Conservation (phyloP, 2,888 invertebrate genomes). For the Drosophila mettleri region DNA sequence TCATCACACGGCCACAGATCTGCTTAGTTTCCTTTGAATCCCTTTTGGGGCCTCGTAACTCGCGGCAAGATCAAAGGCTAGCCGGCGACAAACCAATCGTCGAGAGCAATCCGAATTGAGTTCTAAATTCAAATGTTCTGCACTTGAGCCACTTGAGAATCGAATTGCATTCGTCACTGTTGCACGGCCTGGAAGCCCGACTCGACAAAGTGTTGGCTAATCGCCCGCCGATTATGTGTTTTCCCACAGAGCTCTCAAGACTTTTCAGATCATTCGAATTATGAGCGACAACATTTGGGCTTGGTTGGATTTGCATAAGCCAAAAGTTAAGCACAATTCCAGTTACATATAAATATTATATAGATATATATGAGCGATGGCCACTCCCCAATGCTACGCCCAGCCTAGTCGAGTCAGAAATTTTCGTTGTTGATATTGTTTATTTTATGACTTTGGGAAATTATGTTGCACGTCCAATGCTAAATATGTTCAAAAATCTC, state of each 20-base stretch:
- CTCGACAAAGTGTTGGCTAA: constrained; percentile 22
- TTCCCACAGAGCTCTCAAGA: constrained; percentile 14
- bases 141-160: constrained; percentile 53
- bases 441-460: constrained; percentile 63
- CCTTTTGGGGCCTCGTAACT: constrained; percentile 47
- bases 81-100: constrained; percentile 55
- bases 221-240: constrained; percentile 30
- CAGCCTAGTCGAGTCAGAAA: constrained; percentile 21
- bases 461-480: constrained; percentile 75
- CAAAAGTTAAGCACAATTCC: constrained; percentile 38
- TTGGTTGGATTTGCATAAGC: constrained; percentile 58
- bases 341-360: constrained; percentile 45
- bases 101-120: constrained; percentile 10
- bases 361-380: constrained; percentile 21
- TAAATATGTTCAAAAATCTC: constrained; percentile 75
- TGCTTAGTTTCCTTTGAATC: constrained; percentile 50
- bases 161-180: constrained; percentile 58
- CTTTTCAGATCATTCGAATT: constrained; percentile 34
- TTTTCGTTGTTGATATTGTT: constrained; percentile 26
- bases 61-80: constrained; percentile 60
- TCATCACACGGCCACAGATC: constrained; percentile 54
- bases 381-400: constrained; percentile 53
- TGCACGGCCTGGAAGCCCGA: constrained; percentile 42
- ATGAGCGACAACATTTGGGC: constrained; percentile 44
- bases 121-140: constrained; percentile 10